Base-by-base conservation (phyloP, 1,140 invertebrate species). In the Eueides isabella region DNA sequence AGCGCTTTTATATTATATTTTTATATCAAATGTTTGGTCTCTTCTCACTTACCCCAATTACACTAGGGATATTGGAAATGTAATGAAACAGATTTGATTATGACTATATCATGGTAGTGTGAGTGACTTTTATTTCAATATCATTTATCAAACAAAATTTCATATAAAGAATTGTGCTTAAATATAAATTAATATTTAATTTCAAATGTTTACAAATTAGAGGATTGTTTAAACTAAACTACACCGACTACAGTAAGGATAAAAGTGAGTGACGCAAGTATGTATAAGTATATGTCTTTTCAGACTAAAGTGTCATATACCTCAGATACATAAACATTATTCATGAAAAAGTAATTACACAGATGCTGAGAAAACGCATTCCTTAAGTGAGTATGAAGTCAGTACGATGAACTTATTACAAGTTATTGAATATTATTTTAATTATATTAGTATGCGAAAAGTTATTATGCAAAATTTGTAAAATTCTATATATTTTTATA, bases 1-100 rank as follows among this genome's bases (percentile, higher is more conserved):
- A 69, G 33, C 61, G 66, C 44, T 68, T 68, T 55, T 68, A 55
- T 68, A 68, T 33, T 68, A 26, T 48, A 68, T 44, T 69, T 69
- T 30, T 31, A 31, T 9, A 61, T 61, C 23, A 16, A 55, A 61
- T 69, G 30, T 61, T 33, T 55, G n/a, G 48, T 33, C 61, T 31
- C 31, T 48, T 41, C 38, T 67, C 66, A 61, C 67, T 69, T 55
- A 61, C 55, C 28, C 67, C 44, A 61, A 69, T 69, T 69, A 19
- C 67, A 61, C 48, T 61, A 16, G 67, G 48, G 67, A 69, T 16
- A 14, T 33, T 31, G 67, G 48, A 7, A 69, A 69, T 35, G 16
- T 69, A 31, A 69, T 61, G 48, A 69, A 61, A 28, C 31, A 35
- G n/a, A 55, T 55, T 26, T 55, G 48, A 55, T 55, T 69, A 19